Evolutionary conservation across 1,140 invertebrate genomes (phyloP).

Genomic region (Pseudomyrmex concolor): DNA sequence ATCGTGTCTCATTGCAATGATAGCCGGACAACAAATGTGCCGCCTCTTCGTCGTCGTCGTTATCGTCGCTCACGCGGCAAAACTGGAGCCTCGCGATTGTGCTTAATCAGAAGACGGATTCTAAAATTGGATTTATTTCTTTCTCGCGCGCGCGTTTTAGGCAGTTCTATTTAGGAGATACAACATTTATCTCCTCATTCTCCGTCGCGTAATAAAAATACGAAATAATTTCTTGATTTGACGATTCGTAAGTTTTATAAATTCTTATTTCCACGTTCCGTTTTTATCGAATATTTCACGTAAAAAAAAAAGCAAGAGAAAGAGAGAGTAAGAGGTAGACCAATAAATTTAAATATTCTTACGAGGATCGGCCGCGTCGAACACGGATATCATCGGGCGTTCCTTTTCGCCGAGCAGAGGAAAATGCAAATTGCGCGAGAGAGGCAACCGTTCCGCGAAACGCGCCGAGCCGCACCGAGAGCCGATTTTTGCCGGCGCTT

Average conservation of each 20-base stretch:
- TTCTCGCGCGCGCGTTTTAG: too few species aligned
- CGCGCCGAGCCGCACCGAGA: conserved; percentile 16
- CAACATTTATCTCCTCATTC: too few species aligned
- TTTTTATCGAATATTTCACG: neutral
- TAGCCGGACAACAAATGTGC: conserved; percentile 5
- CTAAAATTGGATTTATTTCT: neutral
- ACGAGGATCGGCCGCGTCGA: conserved; percentile 38
- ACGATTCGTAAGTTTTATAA: too few species aligned
- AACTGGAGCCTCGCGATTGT: conserved; percentile 22
- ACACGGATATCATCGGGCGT: conserved; percentile 41
- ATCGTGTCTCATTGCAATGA: conserved; percentile 70
- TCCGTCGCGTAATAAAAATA: neutral
- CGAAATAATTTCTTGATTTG: neutral
- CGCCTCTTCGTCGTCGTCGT: neutral
- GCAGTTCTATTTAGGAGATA: too few species aligned
- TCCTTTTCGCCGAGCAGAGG: conserved; percentile 66
- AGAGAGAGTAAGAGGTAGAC: conserved; percentile 17
- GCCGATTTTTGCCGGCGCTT: conserved; percentile 50
- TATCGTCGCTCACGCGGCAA: neutral
- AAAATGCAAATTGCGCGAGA: conserved; percentile 64
- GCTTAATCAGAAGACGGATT: conserved; percentile 27
- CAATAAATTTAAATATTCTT: conserved; percentile 42
- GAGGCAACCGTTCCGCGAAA: conserved; percentile 63
- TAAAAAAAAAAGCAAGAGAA: neutral
- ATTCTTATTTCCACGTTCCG: neutral